Percentiles rank a stretch among this genome's conserved stretches.
Conservation (phyloP, 2,113 vertebrate genomes). For the Chinchilla lanigera region DNA sequence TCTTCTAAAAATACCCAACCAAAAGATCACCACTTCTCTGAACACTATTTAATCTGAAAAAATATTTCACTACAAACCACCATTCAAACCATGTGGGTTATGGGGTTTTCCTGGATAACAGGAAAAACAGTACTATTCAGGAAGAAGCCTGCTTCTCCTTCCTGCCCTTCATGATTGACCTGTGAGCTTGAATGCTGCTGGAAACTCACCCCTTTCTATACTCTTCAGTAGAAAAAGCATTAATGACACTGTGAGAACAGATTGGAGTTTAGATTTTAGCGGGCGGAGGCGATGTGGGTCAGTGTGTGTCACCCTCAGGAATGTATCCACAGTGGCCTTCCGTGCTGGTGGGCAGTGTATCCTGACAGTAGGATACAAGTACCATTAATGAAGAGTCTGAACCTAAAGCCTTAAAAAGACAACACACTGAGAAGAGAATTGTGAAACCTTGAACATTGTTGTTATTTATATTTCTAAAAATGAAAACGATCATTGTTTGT, state of each 20-base stretch:
- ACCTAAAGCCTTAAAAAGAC: constrained; percentile 85
- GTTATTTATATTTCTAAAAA: constrained; percentile 93
- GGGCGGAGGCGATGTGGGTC: background rate
- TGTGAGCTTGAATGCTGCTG: constrained; percentile 52
- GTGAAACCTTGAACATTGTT: constrained; percentile 84
- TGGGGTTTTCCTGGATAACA: constrained; percentile 72
- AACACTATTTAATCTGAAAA: constrained; percentile 70
- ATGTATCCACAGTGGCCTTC: constrained; percentile 30
- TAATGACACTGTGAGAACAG: background rate
- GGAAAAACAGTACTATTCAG: constrained; percentile 57
- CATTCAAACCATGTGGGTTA: constrained; percentile 54
- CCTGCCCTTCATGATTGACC: constrained; percentile 52
- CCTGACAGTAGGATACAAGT: background rate
- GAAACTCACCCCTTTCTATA: constrained; percentile 52
- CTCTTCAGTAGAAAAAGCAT: constrained; percentile 11
- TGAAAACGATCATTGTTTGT: constrained; percentile 87
- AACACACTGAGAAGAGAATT: constrained; percentile 74
- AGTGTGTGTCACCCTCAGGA: constrained; percentile 61
- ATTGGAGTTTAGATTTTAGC: background rate
- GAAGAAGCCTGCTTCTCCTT: constrained; percentile 71
- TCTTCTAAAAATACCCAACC: background rate
- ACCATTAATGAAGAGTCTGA: constrained; percentile 80
- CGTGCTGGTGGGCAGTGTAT: background rate
- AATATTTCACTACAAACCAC: constrained; percentile 52
- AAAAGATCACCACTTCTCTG: constrained; percentile 12